A percentile compares a stretch with the other conserved stretches of the same genome.
Evolutionary conservation across 1,140 invertebrate species (phyloP).

Genomic region (Battus philenor): DNA sequence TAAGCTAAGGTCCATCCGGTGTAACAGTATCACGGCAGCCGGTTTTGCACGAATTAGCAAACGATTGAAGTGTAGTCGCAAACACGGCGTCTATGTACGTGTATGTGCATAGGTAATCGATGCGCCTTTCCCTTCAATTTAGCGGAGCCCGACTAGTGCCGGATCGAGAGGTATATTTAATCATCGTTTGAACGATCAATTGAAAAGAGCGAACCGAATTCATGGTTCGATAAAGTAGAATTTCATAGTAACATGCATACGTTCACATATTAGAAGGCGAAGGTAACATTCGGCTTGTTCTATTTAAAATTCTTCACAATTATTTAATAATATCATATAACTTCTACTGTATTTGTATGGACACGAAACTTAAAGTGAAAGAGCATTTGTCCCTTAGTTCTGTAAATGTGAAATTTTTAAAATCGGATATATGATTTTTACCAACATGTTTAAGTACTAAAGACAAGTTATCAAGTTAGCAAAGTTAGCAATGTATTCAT

Average conservation of each 20-base stretch:
- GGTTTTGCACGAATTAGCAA: slow-evolving; percentile 51
- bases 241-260: too few relatives aligned
- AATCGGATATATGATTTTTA: too few relatives aligned
- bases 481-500: too few relatives aligned
- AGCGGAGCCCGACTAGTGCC: slow-evolving; percentile 32
- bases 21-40: slow-evolving; percentile 34
- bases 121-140: slow-evolving; percentile 52
- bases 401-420: slow-evolving; percentile 3
- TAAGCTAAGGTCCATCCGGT: neutral
- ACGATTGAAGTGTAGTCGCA: slow-evolving; percentile 33
- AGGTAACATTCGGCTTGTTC: too few relatives aligned
- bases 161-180: slow-evolving; percentile 30
- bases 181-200: slow-evolving; percentile 23
- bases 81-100: slow-evolving; percentile 37
- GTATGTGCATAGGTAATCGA: slow-evolving; percentile 59
- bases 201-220: slow-evolving; percentile 1
- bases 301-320: slow-evolving; percentile 4
- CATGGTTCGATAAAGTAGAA: too few relatives aligned
- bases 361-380: neutral
- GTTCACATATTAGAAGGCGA: too few relatives aligned
- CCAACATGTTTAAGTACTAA: too few relatives aligned
- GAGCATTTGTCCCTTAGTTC: too few relatives aligned
- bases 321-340: neutral
- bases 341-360: neutral
- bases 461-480: too few relatives aligned